These are phyloP conservation scores for Chaetorhynchus papuensis DNA, from an alignment of 2,113 vertebrate species.

Conservation along the genomic window DNA sequence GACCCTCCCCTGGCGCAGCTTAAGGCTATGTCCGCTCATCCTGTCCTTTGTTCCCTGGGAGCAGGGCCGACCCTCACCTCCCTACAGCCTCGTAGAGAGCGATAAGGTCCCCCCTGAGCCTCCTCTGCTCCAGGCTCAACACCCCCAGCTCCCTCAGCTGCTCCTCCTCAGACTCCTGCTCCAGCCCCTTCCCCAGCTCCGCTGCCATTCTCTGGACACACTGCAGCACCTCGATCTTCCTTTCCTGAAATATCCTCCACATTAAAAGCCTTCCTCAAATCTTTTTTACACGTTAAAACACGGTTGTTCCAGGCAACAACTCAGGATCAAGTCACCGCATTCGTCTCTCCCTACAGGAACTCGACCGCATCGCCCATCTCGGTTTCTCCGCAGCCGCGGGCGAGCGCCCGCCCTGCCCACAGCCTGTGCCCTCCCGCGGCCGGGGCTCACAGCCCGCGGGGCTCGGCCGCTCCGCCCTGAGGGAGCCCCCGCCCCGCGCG, in stretches of 20 bases:
- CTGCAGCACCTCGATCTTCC: not conserved
- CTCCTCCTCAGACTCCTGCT: not conserved
- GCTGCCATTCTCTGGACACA: not conserved
- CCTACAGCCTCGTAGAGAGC: rapidly evolving
- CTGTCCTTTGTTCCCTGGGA: not conserved
- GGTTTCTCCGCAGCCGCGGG: rapidly evolving
- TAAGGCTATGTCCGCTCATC: not conserved
- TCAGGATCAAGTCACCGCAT: not conserved
- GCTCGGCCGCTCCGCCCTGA: not conserved
- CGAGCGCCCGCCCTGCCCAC: rapidly evolving
- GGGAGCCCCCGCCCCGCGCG: not conserved
- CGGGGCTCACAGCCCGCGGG: not conserved
- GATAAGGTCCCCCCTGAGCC: not conserved
- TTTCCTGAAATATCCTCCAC: not conserved
- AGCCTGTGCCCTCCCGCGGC: no score
- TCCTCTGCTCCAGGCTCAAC: not conserved
- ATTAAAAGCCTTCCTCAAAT: not conserved
- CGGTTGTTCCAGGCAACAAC: not conserved
- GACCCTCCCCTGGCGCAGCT: not conserved
- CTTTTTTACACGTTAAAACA: not conserved
- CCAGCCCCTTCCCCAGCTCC: not conserved
- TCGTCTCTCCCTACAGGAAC: rapidly evolving
- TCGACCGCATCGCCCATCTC: rapidly evolving
- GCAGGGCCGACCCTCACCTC: not conserved
- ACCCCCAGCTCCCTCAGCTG: not conserved